These are phyloP conservation scores for Notarius quadriscutis DNA, from an alignment of 2,113 vertebrate species.

Conservation along the genomic window DNA sequence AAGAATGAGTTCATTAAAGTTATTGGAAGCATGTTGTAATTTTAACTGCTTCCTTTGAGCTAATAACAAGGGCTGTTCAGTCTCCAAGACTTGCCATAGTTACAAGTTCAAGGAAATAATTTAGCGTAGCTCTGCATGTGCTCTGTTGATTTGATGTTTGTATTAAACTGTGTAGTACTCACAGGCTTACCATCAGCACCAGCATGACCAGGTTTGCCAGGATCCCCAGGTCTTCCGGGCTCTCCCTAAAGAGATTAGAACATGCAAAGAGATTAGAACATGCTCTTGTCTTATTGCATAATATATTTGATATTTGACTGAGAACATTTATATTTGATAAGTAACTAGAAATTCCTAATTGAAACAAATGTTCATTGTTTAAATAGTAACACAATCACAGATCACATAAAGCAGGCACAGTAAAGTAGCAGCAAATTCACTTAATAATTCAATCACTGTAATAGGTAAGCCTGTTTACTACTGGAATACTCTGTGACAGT, in stretches of 20 bases:
- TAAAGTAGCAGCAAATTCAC: neutral
- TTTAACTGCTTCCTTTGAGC: neutral
- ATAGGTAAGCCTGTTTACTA: neutral
- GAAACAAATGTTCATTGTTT: neutral
- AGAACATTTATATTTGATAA: neutral
- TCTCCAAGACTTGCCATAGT: neutral
- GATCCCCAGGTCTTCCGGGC: constrained; percentile 76
- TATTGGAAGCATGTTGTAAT: neutral
- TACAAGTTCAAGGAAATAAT: neutral
- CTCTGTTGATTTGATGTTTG: constrained; percentile 60
- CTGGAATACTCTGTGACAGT: neutral
- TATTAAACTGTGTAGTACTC: constrained; percentile 94
- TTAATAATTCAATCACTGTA: neutral
- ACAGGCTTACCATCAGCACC: constrained; percentile 99
- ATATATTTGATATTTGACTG: neutral
- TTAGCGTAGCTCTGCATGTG: neutral
- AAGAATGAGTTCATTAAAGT: neutral
- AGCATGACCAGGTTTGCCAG: constrained; percentile 84
- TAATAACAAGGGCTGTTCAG: neutral
- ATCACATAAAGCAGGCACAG: neutral
- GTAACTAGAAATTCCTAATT: neutral
- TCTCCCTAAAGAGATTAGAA: constrained; percentile 77
- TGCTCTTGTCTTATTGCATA: neutral
- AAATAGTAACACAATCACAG: neutral
- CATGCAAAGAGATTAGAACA: constrained; percentile 11